A percentile compares a stretch with the other conserved stretches of the same genome.
These are phyloP conservation scores for Lagenorhynchus albirostris DNA, from an alignment of 2,113 vertebrate genomes.

Conservation along the genomic window DNA sequence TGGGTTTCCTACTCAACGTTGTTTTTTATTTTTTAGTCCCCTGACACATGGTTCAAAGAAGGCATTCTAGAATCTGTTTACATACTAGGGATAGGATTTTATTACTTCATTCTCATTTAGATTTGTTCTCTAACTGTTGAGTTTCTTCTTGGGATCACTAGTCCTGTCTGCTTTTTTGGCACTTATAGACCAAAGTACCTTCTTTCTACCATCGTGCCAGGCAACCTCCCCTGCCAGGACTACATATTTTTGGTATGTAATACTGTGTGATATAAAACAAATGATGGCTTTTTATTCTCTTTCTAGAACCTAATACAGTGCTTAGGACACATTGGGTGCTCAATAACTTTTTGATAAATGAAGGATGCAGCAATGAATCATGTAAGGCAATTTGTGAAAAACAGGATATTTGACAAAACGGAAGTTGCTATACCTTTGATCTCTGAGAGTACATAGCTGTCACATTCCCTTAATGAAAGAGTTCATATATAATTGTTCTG, in stretches of 20 bases:
- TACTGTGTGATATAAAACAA: background rate
- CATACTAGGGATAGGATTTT: no score
- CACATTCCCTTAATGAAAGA: background rate
- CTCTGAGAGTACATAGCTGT: background rate
- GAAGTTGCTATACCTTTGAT: background rate
- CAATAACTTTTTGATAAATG: background rate
- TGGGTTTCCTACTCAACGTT: background rate
- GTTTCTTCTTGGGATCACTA: background rate
- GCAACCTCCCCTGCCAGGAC: background rate
- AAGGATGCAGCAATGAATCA: background rate
- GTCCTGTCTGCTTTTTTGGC: background rate
- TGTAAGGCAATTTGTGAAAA: background rate
- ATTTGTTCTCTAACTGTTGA: background rate
- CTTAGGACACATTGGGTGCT: background rate
- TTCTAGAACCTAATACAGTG: background rate
- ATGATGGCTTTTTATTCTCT: background rate
- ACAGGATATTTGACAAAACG: background rate
- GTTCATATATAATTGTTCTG: background rate
- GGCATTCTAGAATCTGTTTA: background rate
- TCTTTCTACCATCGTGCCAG: background rate
- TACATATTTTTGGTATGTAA: background rate
- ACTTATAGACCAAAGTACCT: no score
- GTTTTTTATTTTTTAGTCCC: background rate
- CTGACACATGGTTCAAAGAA: background rate
- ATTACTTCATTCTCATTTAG: background rate